Base-by-base conservation (phyloP, 2,888 invertebrate species). In the Parasteatoda lunata region DNA sequence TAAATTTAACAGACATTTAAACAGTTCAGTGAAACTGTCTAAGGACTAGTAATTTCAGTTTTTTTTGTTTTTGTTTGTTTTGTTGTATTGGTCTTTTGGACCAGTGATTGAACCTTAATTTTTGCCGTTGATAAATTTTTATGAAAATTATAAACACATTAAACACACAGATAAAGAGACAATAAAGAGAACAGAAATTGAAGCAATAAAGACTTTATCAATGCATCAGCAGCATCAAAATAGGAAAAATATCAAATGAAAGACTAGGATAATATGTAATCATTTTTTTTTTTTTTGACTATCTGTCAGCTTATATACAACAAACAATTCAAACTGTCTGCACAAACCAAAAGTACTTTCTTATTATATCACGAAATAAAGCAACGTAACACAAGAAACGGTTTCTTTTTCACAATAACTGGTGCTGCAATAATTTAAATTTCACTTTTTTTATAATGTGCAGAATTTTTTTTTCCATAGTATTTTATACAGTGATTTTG, bases 191-290 rank as follows among this genome's bases (percentile, higher is more conserved):
- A 65, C 59, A 84, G 15, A 77, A 59, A 80, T 70, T 76, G 79
- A 85, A 80, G 79, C 79, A 85, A 80, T 85, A 85, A 80, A 85
- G 85, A 85, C 85, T 85, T 85, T 85, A 85, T 85, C 85, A 85
- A 85, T 80, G 85, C 85, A 75, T 85, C 71, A 80, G 79, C 76
- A 85, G 85, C 85, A 85, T 85, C 85, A 85, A 85, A 85, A 85
- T 85, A 85, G 85, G 85, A 85, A 85, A 85, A 85, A 85, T 85
- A 85, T 85, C 85, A 85, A 85, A 85, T 85, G 85, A 85, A 85
- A 85, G 85, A 85, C 85, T 85, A 85, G 85, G 79, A 85, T 84
- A 85, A 85, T 80, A 85, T 79, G 75, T 83, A 77, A 76, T 85
- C 85, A 85, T 85, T 78, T 71, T 30, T 30, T 30, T 52, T 85